phyloP scores from a whole-genome alignment of 2,888 invertebrate genomes.

The Brassicogethes aeneus region DNA sequence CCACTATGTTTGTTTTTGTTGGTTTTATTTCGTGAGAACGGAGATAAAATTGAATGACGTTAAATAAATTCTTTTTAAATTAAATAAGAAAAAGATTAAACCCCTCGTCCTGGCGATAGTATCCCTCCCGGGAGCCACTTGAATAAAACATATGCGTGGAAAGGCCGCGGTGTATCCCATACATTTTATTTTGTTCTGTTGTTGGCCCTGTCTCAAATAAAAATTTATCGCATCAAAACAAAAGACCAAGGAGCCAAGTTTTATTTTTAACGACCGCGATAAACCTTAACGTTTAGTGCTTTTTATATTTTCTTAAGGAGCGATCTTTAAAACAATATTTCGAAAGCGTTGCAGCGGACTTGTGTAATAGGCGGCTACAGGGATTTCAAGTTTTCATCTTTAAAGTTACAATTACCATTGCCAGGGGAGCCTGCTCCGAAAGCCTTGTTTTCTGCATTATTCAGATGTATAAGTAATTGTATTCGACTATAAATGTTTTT shows the following conservation, averaged over 20 bases:
- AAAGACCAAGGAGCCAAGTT: constrained; percentile 13
- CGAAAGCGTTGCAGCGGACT: neutral
- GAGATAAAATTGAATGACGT: too few species aligned
- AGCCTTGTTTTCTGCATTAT: too few species aligned
- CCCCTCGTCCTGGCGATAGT: too few species aligned
- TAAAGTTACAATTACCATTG: constrained; percentile 3
- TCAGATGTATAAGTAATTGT: too few species aligned
- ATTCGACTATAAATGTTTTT: too few species aligned
- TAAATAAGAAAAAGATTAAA: too few species aligned
- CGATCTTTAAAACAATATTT: neutral
- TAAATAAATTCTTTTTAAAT: too few species aligned
- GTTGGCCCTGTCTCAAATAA: constrained; percentile 1
- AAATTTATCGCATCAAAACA: constrained; percentile 18
- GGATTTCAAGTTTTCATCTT: constrained; percentile 2
- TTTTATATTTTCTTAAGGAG: constrained; percentile 14
- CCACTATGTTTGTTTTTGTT: too few species aligned
- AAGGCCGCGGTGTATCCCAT: neutral
- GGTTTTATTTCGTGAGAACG: too few species aligned
- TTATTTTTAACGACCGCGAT: constrained; percentile 16
- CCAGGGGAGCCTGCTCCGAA: too few species aligned
- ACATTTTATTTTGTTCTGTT: neutral
- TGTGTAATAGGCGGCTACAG: neutral
- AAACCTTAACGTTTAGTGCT: constrained; percentile 20
- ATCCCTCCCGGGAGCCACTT: too few species aligned
- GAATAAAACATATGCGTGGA: neutral